These are phyloP conservation scores for Amphibalanus amphitrite DNA, from an alignment of 1,140 invertebrate species.

Conservation along the genomic window DNA sequence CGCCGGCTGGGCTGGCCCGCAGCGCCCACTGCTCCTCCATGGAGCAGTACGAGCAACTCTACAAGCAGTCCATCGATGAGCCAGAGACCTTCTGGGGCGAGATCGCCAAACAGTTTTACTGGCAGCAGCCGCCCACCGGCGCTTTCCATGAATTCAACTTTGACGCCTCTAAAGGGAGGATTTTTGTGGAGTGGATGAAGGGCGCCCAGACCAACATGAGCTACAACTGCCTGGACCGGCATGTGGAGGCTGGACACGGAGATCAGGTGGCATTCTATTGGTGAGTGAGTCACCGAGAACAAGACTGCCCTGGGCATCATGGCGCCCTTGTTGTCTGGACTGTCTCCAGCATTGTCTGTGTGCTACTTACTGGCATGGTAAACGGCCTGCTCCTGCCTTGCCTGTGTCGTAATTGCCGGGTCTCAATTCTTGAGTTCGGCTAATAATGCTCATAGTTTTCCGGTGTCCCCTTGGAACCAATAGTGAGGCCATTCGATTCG, in stretches of 20 bases:
- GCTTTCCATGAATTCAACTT: constrained; percentile 85
- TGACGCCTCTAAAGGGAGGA: constrained; percentile 65
- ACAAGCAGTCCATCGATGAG: constrained; percentile 65
- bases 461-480: too few relatives aligned
- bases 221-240: constrained; percentile 84
- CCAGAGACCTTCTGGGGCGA: constrained; percentile 78
- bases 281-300: too few relatives aligned
- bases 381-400: too few relatives aligned
- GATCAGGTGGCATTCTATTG: constrained; percentile 88
- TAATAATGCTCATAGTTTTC: too few relatives aligned
- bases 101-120: constrained; percentile 74
- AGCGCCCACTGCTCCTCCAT: constrained; percentile 51
- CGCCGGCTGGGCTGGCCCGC: constrained; percentile 38
- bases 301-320: too few relatives aligned
- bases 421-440: too few relatives aligned
- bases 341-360: too few relatives aligned
- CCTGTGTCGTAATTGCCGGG: too few relatives aligned
- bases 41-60: constrained; percentile 61
- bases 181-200: constrained; percentile 85
- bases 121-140: constrained; percentile 53
- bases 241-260: constrained; percentile 66
- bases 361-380: too few relatives aligned
- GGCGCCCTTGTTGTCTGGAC: too few relatives aligned
- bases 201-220: constrained; percentile 87
- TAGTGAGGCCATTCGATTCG: too few relatives aligned